Conservation (phyloP, 2,113 vertebrate genomes). For the Noturus placidus region DNA sequence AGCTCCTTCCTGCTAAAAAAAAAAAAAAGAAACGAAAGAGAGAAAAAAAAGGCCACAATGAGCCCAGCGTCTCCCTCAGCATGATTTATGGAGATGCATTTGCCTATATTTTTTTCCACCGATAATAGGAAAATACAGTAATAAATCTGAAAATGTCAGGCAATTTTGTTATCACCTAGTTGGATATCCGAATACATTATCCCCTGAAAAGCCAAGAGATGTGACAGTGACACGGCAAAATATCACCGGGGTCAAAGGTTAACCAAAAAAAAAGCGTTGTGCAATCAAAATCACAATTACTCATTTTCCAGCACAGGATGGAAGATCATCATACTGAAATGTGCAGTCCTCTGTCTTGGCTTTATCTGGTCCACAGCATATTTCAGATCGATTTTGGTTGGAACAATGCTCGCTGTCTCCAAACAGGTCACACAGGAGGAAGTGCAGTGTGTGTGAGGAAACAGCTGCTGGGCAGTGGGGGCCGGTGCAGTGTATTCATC, state of each 20-base stretch:
- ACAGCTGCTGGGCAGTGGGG: background rate
- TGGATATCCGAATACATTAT: conserved; percentile 76
- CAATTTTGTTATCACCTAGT: conserved; percentile 78
- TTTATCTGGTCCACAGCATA: conserved; percentile 48
- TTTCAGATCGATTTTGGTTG: conserved; percentile 46
- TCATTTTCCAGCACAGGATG: conserved; percentile 42
- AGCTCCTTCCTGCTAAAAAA: conserved; percentile 5
- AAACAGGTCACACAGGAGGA: conserved; percentile 16
- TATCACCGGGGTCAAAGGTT: conserved; percentile 45
- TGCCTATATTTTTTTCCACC: conserved; percentile 72
- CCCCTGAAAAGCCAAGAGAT: conserved; percentile 47
- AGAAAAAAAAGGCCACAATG: conserved; percentile 65
- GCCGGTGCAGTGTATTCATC: background rate
- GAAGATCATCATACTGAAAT: conserved; percentile 46
- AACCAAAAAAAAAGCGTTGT: conserved; percentile 39
- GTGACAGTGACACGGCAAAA: conserved; percentile 44
- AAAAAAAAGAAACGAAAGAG: conserved; percentile 24
- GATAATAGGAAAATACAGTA: conserved; percentile 79
- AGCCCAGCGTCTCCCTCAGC: conserved; percentile 65
- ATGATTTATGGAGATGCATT: conserved; percentile 77
- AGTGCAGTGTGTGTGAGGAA: background rate
- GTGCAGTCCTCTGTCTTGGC: conserved; percentile 44
- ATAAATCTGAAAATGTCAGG: conserved; percentile 81
- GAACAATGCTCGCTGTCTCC: conserved; percentile 41
- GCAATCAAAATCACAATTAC: conserved; percentile 57